These are phyloP conservation scores for Nowickia ferox DNA, from an alignment of 2,888 invertebrate genomes.

Conservation along the genomic window DNA sequence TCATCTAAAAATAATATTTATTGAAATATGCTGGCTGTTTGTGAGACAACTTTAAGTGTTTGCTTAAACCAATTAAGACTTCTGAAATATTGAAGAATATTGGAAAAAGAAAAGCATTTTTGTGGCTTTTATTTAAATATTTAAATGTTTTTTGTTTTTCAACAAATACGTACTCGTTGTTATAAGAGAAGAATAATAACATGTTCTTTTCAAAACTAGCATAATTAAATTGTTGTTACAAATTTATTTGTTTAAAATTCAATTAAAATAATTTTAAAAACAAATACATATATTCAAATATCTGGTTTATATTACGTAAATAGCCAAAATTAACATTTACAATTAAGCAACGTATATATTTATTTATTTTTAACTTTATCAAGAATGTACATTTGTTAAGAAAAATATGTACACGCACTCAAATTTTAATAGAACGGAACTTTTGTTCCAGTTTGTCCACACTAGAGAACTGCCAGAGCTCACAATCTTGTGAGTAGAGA, in stretches of 20 bases:
- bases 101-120: constrained; percentile 14
- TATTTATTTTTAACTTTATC: no score
- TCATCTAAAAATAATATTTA: constrained; percentile 31
- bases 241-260: background rate
- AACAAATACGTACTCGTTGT: background rate
- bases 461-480: no score
- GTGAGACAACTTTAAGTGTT: constrained; percentile 12
- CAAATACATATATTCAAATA: background rate
- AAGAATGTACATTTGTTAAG: no score
- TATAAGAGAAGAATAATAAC: background rate
- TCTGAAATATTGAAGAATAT: constrained; percentile 11
- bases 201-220: background rate
- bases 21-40: background rate
- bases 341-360: no score
- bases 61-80: constrained; percentile 11
- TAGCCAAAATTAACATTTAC: no score
- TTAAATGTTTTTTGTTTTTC: background rate
- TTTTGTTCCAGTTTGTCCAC: no score
- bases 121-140: background rate
- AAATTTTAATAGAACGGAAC: no score
- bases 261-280: background rate
- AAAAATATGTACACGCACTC: no score
- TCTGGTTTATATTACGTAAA: background rate
- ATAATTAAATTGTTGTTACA: background rate
- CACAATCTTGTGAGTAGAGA: no score